A percentile compares a stretch with the other conserved stretches of the same genome.
These are phyloP conservation scores for Callosobruchus maculatus DNA, from an alignment of 2,888 invertebrate genomes.

Conservation along the genomic window DNA sequence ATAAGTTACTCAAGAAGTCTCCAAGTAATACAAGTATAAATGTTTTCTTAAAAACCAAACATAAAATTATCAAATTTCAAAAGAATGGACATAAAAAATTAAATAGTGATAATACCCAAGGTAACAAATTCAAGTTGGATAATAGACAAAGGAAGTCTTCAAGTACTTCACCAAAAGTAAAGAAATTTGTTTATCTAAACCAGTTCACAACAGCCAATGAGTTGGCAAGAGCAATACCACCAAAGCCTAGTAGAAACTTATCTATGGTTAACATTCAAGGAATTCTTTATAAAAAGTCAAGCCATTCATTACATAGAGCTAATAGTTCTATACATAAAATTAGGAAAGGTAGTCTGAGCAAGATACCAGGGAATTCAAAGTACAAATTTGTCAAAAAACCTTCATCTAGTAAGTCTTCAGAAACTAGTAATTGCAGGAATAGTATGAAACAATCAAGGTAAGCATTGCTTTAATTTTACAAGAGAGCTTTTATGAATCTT, in stretches of 20 bases:
- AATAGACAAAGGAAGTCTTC: conserved; percentile 18
- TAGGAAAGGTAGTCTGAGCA: neutral
- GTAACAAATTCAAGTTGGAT: conserved; percentile 26
- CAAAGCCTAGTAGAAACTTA: conserved; percentile 16
- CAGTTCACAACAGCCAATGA: conserved; percentile 30
- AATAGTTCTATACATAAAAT: neutral
- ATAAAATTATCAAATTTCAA: conserved; percentile 8
- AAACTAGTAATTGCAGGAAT: neutral
- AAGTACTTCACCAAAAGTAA: conserved; percentile 15
- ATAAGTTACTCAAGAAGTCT: conserved; percentile 1
- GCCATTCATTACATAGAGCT: conserved; percentile 30
- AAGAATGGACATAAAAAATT: neutral
- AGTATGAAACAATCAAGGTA: neutral
- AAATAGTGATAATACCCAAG: neutral
- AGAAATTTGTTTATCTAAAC: conserved; percentile 31
- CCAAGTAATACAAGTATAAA: conserved; percentile 2
- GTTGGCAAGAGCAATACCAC: conserved; percentile 19
- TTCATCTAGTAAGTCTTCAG: neutral
- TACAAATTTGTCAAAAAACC: conserved; percentile 20
- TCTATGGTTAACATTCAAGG: conserved; percentile 37
- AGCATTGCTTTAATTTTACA: too few species aligned
- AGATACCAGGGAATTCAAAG: conserved; percentile 10
- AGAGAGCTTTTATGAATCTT: too few species aligned
- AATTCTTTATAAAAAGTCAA: conserved; percentile 36
- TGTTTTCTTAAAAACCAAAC: conserved; percentile 5